Base-by-base conservation (phyloP, 1,140 invertebrate genomes). In the Condylostylus longicornis region DNA sequence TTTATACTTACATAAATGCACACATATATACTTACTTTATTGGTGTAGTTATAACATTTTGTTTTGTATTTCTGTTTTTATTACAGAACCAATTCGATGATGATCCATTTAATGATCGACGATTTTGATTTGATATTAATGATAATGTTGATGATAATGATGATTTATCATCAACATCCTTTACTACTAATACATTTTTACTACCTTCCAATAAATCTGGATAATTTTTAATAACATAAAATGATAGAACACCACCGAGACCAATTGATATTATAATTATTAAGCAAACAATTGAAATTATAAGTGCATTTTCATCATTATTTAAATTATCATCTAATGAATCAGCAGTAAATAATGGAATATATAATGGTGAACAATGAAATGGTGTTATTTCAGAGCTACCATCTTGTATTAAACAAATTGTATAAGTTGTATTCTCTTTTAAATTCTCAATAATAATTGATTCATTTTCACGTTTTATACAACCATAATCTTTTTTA, bases 181-280 rank as follows among this genome's bases (percentile, higher is more conserved):
- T 51, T 7, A 53, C 44, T 1, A 51, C 44, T 9, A 53, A 9
- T 0, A 53, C 49, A 41, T 53, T 51, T 18, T 53, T 51, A 0
- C 49, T 51, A 4, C 50, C 50, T 18, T 53, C 50, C 23, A 53
- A 20, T 0, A 53, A 31, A 42, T 53, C 44, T 0, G 50, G 50
- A 36, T 46, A 53, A 0, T 40, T 39, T 29, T 48, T 53, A 1
- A 53, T 43, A 17, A 49, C 47, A 14, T 49, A 35, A 33, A 51
- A 53, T 1, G 49, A 45, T 15, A 50, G 41, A 20, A 50, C 38
- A 2, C 37, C 45, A 1, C 50, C 49, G 33, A 43, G 37, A 1
- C 51, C 10, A 1, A 42, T 46, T 0, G 49, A 53, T 9, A 51
- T 27, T 15, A 44, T 37, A 18, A 51, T 49, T 18, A 53, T 51